Conservation (phyloP, 2,797 vertebrate genomes). For the Argyrosomus regius region DNA sequence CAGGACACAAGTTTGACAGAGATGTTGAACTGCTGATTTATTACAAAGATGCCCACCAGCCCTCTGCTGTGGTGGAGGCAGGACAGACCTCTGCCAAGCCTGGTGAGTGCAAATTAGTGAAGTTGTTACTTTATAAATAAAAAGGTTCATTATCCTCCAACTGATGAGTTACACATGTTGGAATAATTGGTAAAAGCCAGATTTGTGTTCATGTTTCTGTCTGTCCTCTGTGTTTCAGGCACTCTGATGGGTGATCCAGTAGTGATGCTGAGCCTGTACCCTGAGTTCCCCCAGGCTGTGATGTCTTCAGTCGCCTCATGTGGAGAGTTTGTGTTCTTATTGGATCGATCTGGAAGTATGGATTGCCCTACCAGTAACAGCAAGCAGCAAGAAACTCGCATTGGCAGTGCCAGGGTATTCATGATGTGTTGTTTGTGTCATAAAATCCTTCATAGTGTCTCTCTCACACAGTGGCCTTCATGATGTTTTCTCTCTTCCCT, state of each 20-base stretch:
- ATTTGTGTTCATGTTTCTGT: not conserved
- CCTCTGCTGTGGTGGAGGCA: conserved; percentile 86
- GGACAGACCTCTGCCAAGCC: conserved; percentile 69
- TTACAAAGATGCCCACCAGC: conserved; percentile 85
- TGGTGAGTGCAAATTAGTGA: conserved; percentile 71
- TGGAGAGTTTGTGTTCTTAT: conserved; percentile 90
- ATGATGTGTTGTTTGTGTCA: not conserved
- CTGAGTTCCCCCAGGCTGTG: conserved; percentile 81
- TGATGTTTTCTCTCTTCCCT: not conserved
- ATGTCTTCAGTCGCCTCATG: conserved; percentile 58
- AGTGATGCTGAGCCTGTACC: conserved; percentile 90
- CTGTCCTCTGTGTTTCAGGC: conserved; percentile 71
- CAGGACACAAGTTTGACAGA: conserved; percentile 87
- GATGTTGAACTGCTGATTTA: conserved; percentile 89
- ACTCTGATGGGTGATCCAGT: conserved; percentile 86
- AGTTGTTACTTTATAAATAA: not conserved
- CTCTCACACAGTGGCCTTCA: not conserved
- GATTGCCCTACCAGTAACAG: conserved; percentile 23
- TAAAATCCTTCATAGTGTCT: not conserved
- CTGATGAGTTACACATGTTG: too few relatives aligned
- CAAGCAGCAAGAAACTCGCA: too few relatives aligned
- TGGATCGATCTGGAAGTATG: conserved; percentile 91
- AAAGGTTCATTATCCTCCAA: not conserved
- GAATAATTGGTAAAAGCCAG: not conserved
- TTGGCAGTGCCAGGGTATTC: too few relatives aligned